A percentile compares a stretch with the other conserved stretches of the same genome.
phyloP scores from a whole-genome alignment of 2,797 vertebrate genomes.

The Bradypodion ventrale region DNA sequence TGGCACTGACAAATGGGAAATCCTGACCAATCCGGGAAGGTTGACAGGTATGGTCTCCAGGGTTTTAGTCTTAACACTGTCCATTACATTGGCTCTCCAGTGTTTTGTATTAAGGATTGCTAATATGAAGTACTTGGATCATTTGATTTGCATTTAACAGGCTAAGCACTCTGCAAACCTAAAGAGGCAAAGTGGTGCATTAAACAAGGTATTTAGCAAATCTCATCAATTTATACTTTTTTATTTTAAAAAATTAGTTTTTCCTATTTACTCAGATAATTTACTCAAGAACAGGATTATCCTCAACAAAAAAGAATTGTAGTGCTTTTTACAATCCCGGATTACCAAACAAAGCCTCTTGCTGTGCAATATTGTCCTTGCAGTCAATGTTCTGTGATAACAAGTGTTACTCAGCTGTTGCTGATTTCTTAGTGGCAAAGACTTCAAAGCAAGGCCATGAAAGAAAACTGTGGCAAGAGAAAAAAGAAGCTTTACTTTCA shows the following conservation, averaged over 20 bases:
- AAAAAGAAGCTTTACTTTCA: slow-evolving; percentile 71
- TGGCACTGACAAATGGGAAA: too few species aligned
- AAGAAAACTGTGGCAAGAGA: slow-evolving; percentile 76
- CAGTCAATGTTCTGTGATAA: slow-evolving; percentile 50
- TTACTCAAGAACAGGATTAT: slow-evolving; percentile 38
- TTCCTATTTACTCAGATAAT: slow-evolving; percentile 41
- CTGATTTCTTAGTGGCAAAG: slow-evolving; percentile 68
- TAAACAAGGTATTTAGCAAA: not conserved
- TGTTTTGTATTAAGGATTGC: not conserved
- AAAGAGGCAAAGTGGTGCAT: not conserved
- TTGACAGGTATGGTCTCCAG: too few species aligned
- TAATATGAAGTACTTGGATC: not conserved
- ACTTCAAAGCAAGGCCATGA: slow-evolving; percentile 78
- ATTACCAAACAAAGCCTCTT: slow-evolving; percentile 67
- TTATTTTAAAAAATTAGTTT: slow-evolving; percentile 1
- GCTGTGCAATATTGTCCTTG: slow-evolving; percentile 57
- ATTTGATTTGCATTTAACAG: not conserved
- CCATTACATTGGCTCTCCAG: too few species aligned
- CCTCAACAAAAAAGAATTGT: slow-evolving; percentile 59
- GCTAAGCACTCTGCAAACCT: not conserved
- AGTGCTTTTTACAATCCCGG: slow-evolving; percentile 54
- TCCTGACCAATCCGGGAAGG: too few species aligned
- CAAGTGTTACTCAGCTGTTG: slow-evolving; percentile 70
- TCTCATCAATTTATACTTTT: slow-evolving; percentile 39
- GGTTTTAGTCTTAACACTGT: too few species aligned